Percentiles rank a stretch among this genome's conserved stretches.
phyloP scores from a whole-genome alignment of 2,797 vertebrate genomes.

The Centropyge bicolor region DNA sequence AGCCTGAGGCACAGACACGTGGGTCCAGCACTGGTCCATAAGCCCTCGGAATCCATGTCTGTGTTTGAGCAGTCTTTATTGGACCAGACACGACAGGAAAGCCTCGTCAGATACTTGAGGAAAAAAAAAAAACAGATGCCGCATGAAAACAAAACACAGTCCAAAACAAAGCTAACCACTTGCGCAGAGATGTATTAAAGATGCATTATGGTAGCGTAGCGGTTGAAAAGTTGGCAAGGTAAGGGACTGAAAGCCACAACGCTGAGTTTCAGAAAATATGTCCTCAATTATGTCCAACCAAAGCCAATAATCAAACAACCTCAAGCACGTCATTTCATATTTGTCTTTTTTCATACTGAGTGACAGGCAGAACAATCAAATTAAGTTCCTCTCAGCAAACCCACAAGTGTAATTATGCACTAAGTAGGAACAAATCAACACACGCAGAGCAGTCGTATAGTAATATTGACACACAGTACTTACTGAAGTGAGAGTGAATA shows the following conservation, averaged over 20 bases:
- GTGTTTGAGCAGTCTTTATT: conserved; percentile 86
- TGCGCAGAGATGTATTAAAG: conserved; percentile 69
- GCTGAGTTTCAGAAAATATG: conserved; percentile 56
- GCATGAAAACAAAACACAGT: conserved; percentile 59
- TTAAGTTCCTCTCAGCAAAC: conserved; percentile 72
- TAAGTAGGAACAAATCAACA: conserved; percentile 75
- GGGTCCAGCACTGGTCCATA: conserved; percentile 47
- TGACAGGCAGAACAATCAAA: conserved; percentile 78
- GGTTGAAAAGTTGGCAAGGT: conserved; percentile 50
- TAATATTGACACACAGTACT: conserved; percentile 63
- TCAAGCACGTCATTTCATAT: conserved; percentile 71
- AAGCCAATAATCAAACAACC: conserved; percentile 63
- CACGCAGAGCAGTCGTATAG: conserved; percentile 55
- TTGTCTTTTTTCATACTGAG: conserved; percentile 68
- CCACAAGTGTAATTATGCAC: conserved; percentile 76
- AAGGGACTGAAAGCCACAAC: conserved; percentile 36
- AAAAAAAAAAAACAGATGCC: conserved; percentile 72
- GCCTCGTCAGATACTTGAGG: conserved; percentile 76
- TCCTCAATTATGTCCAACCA: conserved; percentile 64
- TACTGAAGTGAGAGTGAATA: conserved; percentile 53
- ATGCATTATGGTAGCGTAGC: conserved; percentile 46
- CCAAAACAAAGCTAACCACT: conserved; percentile 70
- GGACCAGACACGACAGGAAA: conserved; percentile 90
- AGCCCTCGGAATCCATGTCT: conserved; percentile 88
- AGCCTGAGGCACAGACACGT: conserved; percentile 85